These are phyloP conservation scores for Agriotes lineatus DNA, from an alignment of 2,888 invertebrate genomes.

Conservation along the genomic window DNA sequence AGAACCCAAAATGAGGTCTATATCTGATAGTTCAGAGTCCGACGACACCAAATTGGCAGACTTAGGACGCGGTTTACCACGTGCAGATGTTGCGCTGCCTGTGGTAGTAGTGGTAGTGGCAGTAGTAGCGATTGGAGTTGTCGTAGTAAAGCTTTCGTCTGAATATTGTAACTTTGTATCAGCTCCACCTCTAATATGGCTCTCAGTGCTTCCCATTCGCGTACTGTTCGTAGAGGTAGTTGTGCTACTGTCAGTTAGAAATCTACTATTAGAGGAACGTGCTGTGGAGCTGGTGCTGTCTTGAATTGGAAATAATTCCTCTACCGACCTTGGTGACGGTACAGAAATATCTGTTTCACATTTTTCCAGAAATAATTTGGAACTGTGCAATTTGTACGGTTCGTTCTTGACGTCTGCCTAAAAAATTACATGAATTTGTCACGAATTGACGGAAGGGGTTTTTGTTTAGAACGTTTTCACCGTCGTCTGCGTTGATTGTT, in stretches of 20 bases:
- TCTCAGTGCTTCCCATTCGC: conserved; percentile 29
- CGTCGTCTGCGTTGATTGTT: no score
- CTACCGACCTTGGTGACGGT: neutral
- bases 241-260: neutral
- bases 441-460: no score
- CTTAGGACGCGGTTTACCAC: neutral
- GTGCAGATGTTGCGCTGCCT: neutral
- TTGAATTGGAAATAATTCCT: neutral
- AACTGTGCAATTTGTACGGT: neutral
- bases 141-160: neutral
- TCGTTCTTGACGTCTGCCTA: conserved; percentile 17
- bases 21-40: conserved; percentile 31
- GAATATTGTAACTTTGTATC: conserved; percentile 5
- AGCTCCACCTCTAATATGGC: conserved; percentile 21
- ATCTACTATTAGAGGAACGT: neutral
- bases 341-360: neutral
- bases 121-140: neutral
- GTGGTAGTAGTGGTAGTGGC: neutral
- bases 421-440: conserved; percentile 20
- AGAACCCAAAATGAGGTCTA: conserved; percentile 21
- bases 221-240: conserved; percentile 17
- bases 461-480: no score
- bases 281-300: neutral
- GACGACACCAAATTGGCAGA: neutral
- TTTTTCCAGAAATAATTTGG: conserved; percentile 4